Base-by-base conservation (phyloP, 92 coral and sea anemone genomes). In the Parazoanthus atlanticus region DNA sequence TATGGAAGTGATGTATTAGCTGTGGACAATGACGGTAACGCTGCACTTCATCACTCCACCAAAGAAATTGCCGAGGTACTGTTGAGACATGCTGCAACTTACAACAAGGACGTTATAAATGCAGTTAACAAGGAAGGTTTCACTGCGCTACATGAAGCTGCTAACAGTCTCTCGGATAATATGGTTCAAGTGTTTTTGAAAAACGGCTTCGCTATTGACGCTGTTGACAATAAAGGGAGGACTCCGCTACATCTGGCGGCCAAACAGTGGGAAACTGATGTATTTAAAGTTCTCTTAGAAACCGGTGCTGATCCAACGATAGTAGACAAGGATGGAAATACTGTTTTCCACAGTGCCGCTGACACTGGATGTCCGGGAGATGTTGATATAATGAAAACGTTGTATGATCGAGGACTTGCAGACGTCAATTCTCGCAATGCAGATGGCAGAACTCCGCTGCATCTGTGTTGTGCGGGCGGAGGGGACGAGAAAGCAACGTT, bases 251-350 rank as follows among this genome's bases (percentile, higher is more conserved):
- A 77, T 38, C 16, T 77, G 49, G 81, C 81, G 11, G 46, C 81
- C 19, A 25, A 47, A 25, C 81, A 77, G 28, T 29, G 13, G 81
- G 61, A 38, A 8, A n/a, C 81, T 32, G 85, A 81, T 54, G 73
- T 76, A 21, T 81, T 81, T 15, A 25, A 81, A 54, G 15, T 21
- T 49, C 46, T 81, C 8, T 32, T 81, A 17, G 85, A 81, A 17
- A 8, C 8, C 46, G 85, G 85, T 54, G 85, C 85, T 54, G 85
- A 81, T 52, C n/a, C 85, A 25, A 21, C 85, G 16, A 6, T 52
- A 47, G 85, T 81, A 21, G 85, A 81, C 69, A 54, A 41, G 75
- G 66, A 17, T 21, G 70, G 85, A 23, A 81, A 81, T 49, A 81
- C 74, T 28, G 69, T 54, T 34, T 81, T 81, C 2, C 85, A 81